phyloP scores from a whole-genome alignment of 2,888 invertebrate genomes.

The Arctia plantaginis region DNA sequence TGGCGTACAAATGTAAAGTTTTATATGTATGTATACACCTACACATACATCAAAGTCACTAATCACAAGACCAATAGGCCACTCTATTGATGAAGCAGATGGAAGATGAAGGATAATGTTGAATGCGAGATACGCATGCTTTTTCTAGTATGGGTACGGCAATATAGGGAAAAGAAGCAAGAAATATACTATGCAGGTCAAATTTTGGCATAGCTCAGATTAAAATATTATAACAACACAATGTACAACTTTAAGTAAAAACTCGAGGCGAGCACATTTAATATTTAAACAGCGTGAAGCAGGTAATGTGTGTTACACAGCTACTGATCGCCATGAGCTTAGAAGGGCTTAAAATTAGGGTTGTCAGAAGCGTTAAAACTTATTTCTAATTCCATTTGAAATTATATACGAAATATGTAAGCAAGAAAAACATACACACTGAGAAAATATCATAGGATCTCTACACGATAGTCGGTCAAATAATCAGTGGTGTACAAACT shows the following conservation, averaged over 20 bases:
- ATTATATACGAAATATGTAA: neutral
- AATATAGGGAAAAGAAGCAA: neutral
- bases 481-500: too few relatives aligned
- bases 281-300: slow-evolving; percentile 39
- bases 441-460: too few relatives aligned
- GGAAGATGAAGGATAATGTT: neutral
- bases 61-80: too few relatives aligned
- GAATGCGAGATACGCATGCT: neutral
- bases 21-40: too few relatives aligned
- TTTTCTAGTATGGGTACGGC: neutral
- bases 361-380: neutral
- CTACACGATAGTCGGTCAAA: too few relatives aligned
- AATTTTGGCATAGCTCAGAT: neutral
- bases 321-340: slow-evolving; percentile 16
- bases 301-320: slow-evolving; percentile 19
- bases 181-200: neutral
- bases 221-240: neutral
- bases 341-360: slow-evolving; percentile 21
- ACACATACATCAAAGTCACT: too few relatives aligned
- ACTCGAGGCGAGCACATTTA: slow-evolving; percentile 30
- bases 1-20: too few relatives aligned
- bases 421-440: too few relatives aligned
- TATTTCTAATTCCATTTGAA: neutral
- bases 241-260: slow-evolving; percentile 10
- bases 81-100: neutral